Evolutionary conservation across 1,140 invertebrate genomes (phyloP).

Genomic region (Sipha flava): DNA sequence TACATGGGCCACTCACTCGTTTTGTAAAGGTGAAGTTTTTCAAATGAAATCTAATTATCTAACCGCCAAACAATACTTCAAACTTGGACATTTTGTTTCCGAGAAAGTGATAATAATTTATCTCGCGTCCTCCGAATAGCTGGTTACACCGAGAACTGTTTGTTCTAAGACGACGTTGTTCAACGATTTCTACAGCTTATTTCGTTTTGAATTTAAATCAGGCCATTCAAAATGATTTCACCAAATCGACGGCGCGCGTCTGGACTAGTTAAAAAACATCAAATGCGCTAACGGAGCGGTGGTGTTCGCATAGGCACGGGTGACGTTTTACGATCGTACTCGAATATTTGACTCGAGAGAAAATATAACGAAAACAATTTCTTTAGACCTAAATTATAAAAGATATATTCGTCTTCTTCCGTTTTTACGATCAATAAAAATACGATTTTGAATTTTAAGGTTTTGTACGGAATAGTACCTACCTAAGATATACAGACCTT

Average conservation of each 20-base stretch:
- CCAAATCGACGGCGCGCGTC: neutral
- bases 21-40: no score
- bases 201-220: neutral
- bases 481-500: no score
- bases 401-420: neutral
- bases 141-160: neutral
- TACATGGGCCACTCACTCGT: no score
- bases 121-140: neutral
- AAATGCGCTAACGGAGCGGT: neutral
- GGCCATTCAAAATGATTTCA: neutral
- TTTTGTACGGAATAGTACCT: no score
- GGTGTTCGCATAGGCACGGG: no score
- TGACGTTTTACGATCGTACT: neutral
- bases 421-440: neutral
- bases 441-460: neutral
- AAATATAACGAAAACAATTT: neutral
- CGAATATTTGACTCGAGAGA: no score
- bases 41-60: neutral
- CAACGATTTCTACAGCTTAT: neutral
- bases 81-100: neutral
- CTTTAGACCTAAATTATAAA: neutral
- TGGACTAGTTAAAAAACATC: neutral
- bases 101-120: neutral
- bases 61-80: neutral
- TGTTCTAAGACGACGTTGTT: neutral